Evolutionary conservation across 2,888 invertebrate species (phyloP), one percentile per base, ranked within the genome.

Genomic region (Drosophila borborema): DNA sequence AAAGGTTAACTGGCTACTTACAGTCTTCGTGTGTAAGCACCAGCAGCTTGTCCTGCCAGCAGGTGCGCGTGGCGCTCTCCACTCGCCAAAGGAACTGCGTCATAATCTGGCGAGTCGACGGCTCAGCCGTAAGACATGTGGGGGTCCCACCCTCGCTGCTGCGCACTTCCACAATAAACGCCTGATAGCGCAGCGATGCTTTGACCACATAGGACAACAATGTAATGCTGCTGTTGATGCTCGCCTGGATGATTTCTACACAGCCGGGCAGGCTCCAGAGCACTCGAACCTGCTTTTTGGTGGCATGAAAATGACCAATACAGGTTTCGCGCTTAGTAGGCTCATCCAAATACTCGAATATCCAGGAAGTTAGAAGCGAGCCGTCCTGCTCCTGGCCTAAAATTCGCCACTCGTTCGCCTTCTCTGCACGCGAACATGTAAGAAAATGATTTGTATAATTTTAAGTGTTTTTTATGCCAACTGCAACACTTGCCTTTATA

Each of bases 351-450:
- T 82, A 75, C 46, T 91, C 92, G 53, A 92, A 92, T 72, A 94
- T 92, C 96, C 97, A 97, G 34, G 96, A 95, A 40, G 97, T 94
- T 36, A 97, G 91, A 87, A 97, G 94, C 0, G 95, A 95, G 3
- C 96, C 96, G 92, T 97, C 96, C 92, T 96, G 96, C 91, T 97
- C 97, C 92, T 97, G 97, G 0, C 97, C 97, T 77, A 97, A 93
- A 64, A 97, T 94, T 67, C 96, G 95, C 96, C 97, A 97, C 94
- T 97, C 96, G 78, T 95, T 95, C 1, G 96, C 95, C 90, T 94
- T 94, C 38, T 84, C 84, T 84, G 69, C 28, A 10, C 16, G 3
- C 12, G 23, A 40, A 28, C 5, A 20, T 20, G 3, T 38, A 36
- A 41, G 2, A n/a, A 31, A 16, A n/a, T 31, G 7, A n/a, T 23